A percentile compares a stretch with the other conserved stretches of the same genome.
These are phyloP conservation scores for Trichogramma dendrolimi DNA, from an alignment of 2,888 invertebrate species.

Conservation along the genomic window DNA sequence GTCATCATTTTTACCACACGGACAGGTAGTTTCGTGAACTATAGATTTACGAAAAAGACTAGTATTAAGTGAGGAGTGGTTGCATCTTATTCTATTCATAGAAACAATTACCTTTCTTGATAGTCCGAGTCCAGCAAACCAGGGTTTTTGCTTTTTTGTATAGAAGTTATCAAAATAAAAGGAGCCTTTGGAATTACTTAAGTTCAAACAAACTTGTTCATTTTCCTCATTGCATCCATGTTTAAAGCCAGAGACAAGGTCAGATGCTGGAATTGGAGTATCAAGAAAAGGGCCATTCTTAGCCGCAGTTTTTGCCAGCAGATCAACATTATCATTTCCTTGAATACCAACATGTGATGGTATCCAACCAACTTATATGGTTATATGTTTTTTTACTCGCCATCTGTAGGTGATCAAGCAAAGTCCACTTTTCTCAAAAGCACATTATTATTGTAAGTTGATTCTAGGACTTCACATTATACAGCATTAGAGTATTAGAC, in stretches of 20 bases:
- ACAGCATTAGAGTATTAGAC: no score
- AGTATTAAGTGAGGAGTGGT: conserved; percentile 10
- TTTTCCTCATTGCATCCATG: neutral
- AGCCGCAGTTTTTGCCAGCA: conserved; percentile 11
- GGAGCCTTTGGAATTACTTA: neutral
- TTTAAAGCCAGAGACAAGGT: neutral
- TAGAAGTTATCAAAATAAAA: neutral
- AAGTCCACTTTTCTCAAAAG: no score
- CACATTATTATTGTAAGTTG: no score
- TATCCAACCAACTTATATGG: no score
- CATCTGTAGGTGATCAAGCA: no score
- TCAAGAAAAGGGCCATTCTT: neutral
- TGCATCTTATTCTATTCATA: conserved; percentile 12
- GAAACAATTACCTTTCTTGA: conserved; percentile 10
- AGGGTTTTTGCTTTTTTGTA: neutral
- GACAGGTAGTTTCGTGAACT: conserved; percentile 1
- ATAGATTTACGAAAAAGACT: conserved; percentile 17
- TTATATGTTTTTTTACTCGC: neutral
- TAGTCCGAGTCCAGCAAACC: conserved; percentile 12
- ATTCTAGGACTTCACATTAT: no score
- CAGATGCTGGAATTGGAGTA: neutral
- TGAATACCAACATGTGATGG: conserved; percentile 25
- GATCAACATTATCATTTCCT: conserved; percentile 26
- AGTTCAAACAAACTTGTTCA: neutral
- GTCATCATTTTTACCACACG: conserved; percentile 14